These are phyloP conservation scores for Drosophila acutilabella DNA, from an alignment of 2,888 invertebrate species.

Conservation along the genomic window DNA sequence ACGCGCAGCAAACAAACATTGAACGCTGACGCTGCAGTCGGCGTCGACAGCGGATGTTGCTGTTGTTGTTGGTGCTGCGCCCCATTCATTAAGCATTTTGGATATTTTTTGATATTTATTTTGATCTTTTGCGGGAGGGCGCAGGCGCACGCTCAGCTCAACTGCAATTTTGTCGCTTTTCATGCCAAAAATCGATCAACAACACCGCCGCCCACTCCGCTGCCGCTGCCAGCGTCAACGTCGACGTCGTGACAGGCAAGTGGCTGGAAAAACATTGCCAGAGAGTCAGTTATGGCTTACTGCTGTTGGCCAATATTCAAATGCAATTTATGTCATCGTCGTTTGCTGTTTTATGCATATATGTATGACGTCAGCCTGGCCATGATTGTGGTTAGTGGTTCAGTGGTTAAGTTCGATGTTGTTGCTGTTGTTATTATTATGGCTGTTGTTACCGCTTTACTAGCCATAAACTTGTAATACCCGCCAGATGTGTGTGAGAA, in stretches of 20 bases:
- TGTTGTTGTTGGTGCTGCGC: slow-evolving; percentile 47
- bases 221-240: slow-evolving; percentile 35
- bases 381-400: slow-evolving; percentile 66
- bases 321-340: slow-evolving; percentile 82
- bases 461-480: slow-evolving; percentile 72
- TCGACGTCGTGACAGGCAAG: slow-evolving; percentile 73
- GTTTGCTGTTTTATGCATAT: slow-evolving; percentile 59
- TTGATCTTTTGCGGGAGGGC: slow-evolving; percentile 9
- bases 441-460: slow-evolving; percentile 49
- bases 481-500: slow-evolving; percentile 70
- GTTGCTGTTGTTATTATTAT: slow-evolving; percentile 35
- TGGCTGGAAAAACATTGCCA: slow-evolving; percentile 30
- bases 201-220: slow-evolving; percentile 11
- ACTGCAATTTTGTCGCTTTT: slow-evolving; percentile 63
- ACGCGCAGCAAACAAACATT: slow-evolving; percentile 48
- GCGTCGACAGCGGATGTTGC: slow-evolving; percentile 70
- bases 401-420: slow-evolving; percentile 42
- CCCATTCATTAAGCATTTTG: slow-evolving; percentile 68
- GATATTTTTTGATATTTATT: slow-evolving; percentile 35
- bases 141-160: slow-evolving; percentile 41
- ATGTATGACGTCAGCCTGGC: slow-evolving; percentile 74
- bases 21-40: slow-evolving; percentile 38
- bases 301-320: slow-evolving; percentile 82
- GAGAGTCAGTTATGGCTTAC: slow-evolving; percentile 54
- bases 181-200: slow-evolving; percentile 70